These are phyloP conservation scores for Pseudolaguvia tuberculata DNA, from an alignment of 2,113 vertebrate genomes.

Conservation along the genomic window DNA sequence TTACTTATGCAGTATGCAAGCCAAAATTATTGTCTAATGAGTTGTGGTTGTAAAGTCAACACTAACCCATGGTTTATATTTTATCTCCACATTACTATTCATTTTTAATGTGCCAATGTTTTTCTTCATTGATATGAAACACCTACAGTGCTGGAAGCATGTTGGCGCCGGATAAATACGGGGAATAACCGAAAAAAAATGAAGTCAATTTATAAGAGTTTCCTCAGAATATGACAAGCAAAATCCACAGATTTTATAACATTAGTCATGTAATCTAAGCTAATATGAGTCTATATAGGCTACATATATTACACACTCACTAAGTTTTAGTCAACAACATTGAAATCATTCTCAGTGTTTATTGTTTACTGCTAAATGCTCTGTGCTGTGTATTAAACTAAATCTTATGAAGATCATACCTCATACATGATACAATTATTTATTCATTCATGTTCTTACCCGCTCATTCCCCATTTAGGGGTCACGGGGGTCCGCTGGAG, in stretches of 20 bases:
- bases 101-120: conserved; percentile 36
- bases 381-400: no score
- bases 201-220: neutral
- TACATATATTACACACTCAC: neutral
- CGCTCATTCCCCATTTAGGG: no score
- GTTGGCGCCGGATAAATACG: neutral
- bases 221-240: conserved; percentile 14
- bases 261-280: neutral
- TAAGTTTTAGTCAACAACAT: neutral
- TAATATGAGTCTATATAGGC: neutral
- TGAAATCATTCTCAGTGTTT: neutral
- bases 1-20: conserved; percentile 40
- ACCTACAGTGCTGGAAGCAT: conserved; percentile 34
- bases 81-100: conserved; percentile 47
- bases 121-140: conserved; percentile 44
- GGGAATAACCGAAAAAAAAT: neutral
- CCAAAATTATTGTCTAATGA: conserved; percentile 46
- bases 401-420: neutral
- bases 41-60: conserved; percentile 33
- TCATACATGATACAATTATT: no score
- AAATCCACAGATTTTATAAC: conserved; percentile 9
- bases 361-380: no score
- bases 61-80: conserved; percentile 41
- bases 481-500: no score
- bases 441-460: no score